phyloP scores from a whole-genome alignment of 2,797 vertebrate genomes.

The Pangasius mekongensis region DNA sequence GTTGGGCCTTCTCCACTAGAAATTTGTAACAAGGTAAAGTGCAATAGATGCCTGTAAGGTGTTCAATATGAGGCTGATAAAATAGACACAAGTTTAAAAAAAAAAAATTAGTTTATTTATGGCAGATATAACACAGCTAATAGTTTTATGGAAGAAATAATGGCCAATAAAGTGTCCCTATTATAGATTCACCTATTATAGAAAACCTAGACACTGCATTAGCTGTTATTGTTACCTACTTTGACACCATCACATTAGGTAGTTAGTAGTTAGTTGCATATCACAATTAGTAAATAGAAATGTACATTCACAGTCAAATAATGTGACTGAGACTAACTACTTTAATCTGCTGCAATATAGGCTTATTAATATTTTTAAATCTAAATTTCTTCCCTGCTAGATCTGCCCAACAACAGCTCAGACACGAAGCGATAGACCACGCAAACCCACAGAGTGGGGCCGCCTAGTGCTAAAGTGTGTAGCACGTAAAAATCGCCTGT shows the following conservation, averaged over 20 bases:
- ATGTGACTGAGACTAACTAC: not conserved
- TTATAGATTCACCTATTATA: not conserved
- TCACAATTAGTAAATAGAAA: not conserved
- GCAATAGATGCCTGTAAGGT: slow-evolving; percentile 2
- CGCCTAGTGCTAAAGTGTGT: not conserved
- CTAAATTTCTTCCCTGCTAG: not conserved
- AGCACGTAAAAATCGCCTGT: not conserved
- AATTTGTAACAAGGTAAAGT: not conserved
- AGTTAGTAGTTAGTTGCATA: not conserved
- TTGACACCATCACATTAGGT: not conserved
- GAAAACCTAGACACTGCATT: not conserved
- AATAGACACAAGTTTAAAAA: not conserved
- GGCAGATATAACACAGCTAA: not conserved
- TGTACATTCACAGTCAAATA: not conserved
- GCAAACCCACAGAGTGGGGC: not conserved
- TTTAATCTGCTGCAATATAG: not conserved
- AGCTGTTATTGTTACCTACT: not conserved
- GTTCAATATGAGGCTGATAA: slow-evolving; percentile 1
- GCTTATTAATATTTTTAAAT: not conserved
- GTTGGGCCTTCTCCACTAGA: slow-evolving; percentile 1
- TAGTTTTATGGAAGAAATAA: not conserved
- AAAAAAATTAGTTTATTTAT: not conserved
- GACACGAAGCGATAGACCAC: not conserved
- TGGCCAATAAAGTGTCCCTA: not conserved
- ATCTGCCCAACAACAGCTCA: not conserved